Evolutionary conservation across 2,113 vertebrate genomes (phyloP).

Genomic region (Tupaia tana): DNA sequence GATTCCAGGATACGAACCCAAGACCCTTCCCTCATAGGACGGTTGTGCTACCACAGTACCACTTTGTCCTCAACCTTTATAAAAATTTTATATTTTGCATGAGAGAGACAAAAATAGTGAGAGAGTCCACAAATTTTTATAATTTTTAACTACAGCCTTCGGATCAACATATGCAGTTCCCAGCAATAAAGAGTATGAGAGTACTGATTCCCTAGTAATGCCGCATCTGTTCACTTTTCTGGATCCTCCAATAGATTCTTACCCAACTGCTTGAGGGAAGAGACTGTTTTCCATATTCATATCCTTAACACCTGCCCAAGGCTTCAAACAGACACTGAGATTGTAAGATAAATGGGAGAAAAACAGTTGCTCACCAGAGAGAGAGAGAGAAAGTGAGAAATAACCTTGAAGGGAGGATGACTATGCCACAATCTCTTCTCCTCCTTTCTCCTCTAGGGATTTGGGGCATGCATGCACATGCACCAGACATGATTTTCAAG

Average conservation of each 20-base stretch:
- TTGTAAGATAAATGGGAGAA: background rate
- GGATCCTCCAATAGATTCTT: background rate
- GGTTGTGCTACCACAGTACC: too few species aligned
- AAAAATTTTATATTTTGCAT: too few species aligned
- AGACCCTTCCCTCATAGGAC: too few species aligned
- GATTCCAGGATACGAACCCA: too few species aligned
- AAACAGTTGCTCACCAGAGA: background rate
- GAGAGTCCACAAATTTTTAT: background rate
- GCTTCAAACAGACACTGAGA: background rate
- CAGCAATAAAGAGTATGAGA: background rate
- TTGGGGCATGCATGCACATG: too few species aligned
- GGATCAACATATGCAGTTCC: background rate
- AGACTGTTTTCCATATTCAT: background rate
- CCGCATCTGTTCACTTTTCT: background rate
- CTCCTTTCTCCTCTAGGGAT: too few species aligned
- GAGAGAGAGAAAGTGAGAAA: too few species aligned
- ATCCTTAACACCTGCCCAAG: background rate
- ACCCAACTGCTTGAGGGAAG: background rate
- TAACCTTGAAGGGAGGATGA: too few species aligned
- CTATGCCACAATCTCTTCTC: too few species aligned
- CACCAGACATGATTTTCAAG: too few species aligned
- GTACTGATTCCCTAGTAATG: background rate
- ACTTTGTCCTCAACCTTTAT: too few species aligned
- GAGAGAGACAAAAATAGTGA: too few species aligned
- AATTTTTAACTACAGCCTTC: background rate